Conservation (phyloP, 64 coral and sea anemone genomes). For the Astreopora myriophthalma region DNA sequence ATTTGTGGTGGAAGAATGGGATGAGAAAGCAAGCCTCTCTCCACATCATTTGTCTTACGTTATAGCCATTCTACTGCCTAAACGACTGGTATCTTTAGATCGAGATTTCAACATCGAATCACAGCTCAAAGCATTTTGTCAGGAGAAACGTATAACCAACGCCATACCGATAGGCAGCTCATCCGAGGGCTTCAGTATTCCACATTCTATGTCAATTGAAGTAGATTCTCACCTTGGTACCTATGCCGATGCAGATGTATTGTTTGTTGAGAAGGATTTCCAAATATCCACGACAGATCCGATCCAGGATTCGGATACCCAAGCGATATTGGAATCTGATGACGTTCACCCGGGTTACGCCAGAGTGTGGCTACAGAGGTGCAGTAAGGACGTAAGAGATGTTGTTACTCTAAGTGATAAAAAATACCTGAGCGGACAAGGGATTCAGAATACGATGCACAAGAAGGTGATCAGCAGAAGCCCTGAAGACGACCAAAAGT, state of each 20-base stretch:
- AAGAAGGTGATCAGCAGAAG: constrained; percentile 26
- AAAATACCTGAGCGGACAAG: constrained; percentile 54
- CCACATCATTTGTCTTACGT: constrained; percentile 61
- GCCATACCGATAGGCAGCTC: constrained; percentile 53
- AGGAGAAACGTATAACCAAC: constrained; percentile 36
- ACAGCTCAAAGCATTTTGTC: constrained; percentile 66
- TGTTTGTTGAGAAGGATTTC: constrained; percentile 50
- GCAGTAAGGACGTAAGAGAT: constrained; percentile 16
- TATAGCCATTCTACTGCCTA: constrained; percentile 37
- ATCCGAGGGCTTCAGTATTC: constrained; percentile 61
- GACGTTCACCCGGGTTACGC: constrained; percentile 50
- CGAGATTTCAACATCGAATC: constrained; percentile 54
- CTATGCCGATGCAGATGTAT: constrained; percentile 51
- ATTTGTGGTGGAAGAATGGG: constrained; percentile 53
- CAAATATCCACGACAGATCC: constrained; percentile 48
- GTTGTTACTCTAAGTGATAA: constrained; percentile 26
- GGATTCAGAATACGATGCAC: background rate
- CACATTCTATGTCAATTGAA: constrained; percentile 48
- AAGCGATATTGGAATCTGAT: constrained; percentile 39
- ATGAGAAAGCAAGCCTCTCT: constrained; percentile 44
- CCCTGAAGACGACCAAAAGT: constrained; percentile 5
- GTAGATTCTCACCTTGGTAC: constrained; percentile 5
- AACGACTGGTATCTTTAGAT: constrained; percentile 56
- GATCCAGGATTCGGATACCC: constrained; percentile 24
- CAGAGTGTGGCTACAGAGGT: constrained; percentile 27